phyloP scores from a whole-genome alignment of 2,888 invertebrate species.

The Cataglyphis albicans region DNA sequence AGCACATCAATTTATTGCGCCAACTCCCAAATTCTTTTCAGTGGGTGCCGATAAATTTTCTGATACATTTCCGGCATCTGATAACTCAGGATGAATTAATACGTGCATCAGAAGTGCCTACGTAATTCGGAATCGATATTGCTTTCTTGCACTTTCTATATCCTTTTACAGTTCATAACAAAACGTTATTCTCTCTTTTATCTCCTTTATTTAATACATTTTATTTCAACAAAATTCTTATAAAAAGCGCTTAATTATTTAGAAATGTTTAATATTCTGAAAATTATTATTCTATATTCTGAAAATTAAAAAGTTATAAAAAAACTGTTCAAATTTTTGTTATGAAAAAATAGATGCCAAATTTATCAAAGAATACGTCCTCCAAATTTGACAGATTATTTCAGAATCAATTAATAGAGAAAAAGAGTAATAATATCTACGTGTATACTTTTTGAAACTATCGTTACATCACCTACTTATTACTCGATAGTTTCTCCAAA shows the following conservation, averaged over 20 bases:
- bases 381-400: neutral
- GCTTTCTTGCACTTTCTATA: slow-evolving; percentile 20
- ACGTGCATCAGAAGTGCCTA: neutral
- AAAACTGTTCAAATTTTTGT: neutral
- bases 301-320: neutral
- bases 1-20: slow-evolving; percentile 41
- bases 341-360: neutral
- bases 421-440: neutral
- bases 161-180: neutral
- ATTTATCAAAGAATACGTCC: neutral
- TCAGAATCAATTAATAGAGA: neutral
- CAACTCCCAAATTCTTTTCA: slow-evolving; percentile 26
- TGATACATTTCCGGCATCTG: slow-evolving; percentile 32
- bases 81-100: slow-evolving; percentile 35
- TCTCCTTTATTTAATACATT: neutral
- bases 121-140: neutral
- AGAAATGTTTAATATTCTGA: neutral
- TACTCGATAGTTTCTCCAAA: neutral
- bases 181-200: neutral
- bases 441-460: neutral
- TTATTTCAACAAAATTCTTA: neutral
- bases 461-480: neutral
- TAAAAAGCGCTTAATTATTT: neutral
- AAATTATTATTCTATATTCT: neutral
- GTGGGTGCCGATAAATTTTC: slow-evolving; percentile 23